A percentile compares a stretch with the other conserved stretches of the same genome.
These are phyloP conservation scores for Stenodera caucasica DNA, from an alignment of 2,888 invertebrate species.

Conservation along the genomic window DNA sequence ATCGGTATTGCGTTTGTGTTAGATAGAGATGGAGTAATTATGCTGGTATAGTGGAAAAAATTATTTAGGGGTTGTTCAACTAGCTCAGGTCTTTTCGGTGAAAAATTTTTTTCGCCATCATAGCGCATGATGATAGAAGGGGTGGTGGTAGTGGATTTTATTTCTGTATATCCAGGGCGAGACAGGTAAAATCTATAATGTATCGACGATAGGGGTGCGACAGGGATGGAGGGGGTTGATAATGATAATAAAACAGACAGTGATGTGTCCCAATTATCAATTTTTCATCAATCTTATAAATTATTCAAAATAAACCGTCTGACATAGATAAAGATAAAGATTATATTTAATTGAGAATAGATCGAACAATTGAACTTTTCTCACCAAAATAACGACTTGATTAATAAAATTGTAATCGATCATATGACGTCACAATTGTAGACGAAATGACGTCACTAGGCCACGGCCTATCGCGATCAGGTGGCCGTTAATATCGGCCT, in stretches of 20 bases:
- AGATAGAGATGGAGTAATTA: not conserved
- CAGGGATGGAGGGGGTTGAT: no score
- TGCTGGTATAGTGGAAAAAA: no score
- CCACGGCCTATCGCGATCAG: not conserved
- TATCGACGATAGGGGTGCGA: not conserved
- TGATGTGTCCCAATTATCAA: no score
- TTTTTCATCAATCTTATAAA: no score
- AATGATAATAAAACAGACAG: no score
- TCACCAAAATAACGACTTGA: not conserved
- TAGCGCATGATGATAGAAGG: not conserved
- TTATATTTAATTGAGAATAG: no score
- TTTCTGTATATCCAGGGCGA: not conserved
- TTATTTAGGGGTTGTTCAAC: slow-evolving; percentile 6
- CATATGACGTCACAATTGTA: not conserved
- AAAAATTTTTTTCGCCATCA: not conserved
- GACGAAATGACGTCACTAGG: slow-evolving; percentile 4
- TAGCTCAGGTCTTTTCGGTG: not conserved
- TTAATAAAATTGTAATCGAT: not conserved
- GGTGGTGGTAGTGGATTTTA: not conserved
- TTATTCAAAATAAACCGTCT: no score
- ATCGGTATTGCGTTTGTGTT: not conserved
- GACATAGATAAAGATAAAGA: no score
- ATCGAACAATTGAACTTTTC: no score
- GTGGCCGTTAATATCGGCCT: not conserved
- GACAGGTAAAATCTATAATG: not conserved